Percentiles rank a stretch among this genome's conserved stretches.
Conservation (phyloP, 1,140 invertebrate species). For the Acyrthosiphon pisum region DNA sequence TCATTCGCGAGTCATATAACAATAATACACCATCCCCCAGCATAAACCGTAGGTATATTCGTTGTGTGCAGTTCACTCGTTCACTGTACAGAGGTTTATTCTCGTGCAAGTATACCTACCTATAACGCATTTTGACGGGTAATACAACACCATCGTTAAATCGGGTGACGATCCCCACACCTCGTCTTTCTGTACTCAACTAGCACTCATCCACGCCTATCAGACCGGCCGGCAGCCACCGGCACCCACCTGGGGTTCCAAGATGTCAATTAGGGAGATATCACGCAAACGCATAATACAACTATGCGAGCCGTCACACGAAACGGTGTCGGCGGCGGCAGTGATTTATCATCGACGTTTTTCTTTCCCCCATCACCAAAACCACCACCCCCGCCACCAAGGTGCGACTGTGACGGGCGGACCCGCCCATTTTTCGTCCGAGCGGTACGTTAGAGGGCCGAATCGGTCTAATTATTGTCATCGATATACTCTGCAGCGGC, state of each 20-base stretch:
- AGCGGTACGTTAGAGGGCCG: background rate
- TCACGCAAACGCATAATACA: background rate
- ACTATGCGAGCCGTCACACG: background rate
- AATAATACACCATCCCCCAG: background rate
- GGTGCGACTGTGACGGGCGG: background rate
- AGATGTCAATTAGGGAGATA: slow-evolving; percentile 56
- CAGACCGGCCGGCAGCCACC: background rate
- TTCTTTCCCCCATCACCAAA: background rate
- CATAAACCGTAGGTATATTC: background rate
- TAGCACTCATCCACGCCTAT: background rate
- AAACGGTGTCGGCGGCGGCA: background rate
- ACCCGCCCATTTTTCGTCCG: slow-evolving; percentile 26
- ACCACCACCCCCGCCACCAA: too few species aligned
- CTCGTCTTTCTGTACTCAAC: background rate
- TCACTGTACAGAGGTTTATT: background rate
- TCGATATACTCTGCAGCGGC: background rate
- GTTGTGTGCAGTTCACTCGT: background rate
- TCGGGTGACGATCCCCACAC: background rate
- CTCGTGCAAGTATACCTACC: background rate
- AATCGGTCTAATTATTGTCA: slow-evolving; percentile 49
- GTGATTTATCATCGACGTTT: slow-evolving; percentile 55
- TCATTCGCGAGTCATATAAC: too few species aligned
- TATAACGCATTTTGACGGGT: background rate
- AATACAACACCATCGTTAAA: slow-evolving; percentile 32
- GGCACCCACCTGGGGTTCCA: slow-evolving; percentile 47